Base-by-base conservation (phyloP, 2,797 vertebrate genomes). In the Girardinus metallicus region DNA sequence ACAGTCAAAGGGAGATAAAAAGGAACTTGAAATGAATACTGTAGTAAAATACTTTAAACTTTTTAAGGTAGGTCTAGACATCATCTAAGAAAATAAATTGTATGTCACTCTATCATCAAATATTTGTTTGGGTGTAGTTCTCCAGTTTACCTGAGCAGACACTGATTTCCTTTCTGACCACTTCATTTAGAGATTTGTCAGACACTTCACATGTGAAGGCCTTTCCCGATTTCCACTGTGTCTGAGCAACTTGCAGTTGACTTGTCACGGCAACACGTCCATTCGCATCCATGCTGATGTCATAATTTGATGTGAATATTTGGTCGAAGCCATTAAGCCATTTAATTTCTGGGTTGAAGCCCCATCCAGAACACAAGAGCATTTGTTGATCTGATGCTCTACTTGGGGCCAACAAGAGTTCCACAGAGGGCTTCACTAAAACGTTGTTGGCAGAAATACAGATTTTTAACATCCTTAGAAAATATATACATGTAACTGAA, bases 131-230 rank as follows among this genome's bases (percentile, higher is more conserved):
- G 4, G 26, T 43, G 41, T 26, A 23, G 18, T 12, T 68, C 47
- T 49, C 49, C 21, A n/a, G 39, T 70, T 86, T 90, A 96, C 95
- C 93, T 92, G 88, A 79, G 64, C 95, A 94, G 46, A 92, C 0
- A 75, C 66, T 94, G 85, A 86, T 74, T 12, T 1, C 21, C 77
- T 90, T 83, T 0, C 0, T 13, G 36, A 53, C 9, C 0, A 0
- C 3, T 78, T 29, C 80, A 0, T 39, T 7, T 55, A 43, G 9
- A 74, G 73, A 31, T 3, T 12, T 55, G 62, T 95, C 94, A 10
- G 29, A 81, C 26, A 94, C 84, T 44, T 88, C 0, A 87, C 94
- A 96, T 18, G 55, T 86, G 57, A 93, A 87, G 16, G 1, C 39
- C 13, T 73, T 70, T 43, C 90, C 90, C 44, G 43, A 79, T 71